Conservation (phyloP, 2,797 vertebrate genomes). For the Oreonectes daqikongensis region DNA sequence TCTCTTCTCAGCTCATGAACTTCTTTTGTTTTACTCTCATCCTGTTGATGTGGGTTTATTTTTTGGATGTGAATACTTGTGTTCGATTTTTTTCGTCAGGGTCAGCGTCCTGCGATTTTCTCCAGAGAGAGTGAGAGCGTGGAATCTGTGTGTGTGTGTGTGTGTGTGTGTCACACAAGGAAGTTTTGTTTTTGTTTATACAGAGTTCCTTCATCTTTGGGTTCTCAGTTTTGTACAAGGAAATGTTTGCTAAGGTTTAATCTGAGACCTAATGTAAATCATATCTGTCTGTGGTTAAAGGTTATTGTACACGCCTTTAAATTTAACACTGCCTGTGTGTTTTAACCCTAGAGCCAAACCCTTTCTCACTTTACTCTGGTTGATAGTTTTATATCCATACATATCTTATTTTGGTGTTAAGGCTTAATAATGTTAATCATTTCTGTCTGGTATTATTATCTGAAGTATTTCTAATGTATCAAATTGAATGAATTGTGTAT, state of each 20-base stretch:
- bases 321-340: background rate
- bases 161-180: background rate
- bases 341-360: background rate
- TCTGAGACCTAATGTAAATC: too few species aligned
- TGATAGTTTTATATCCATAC: too few species aligned
- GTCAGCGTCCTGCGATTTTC: background rate
- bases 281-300: too few species aligned
- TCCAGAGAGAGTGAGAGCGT: constrained; percentile 11
- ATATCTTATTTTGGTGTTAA: too few species aligned
- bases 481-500: too few species aligned
- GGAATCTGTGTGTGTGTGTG: background rate
- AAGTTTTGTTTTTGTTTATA: background rate
- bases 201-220: background rate
- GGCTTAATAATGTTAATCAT: too few species aligned
- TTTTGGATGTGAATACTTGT: background rate
- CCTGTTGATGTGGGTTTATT: background rate
- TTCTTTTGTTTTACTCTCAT: too few species aligned
- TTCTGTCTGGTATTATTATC: too few species aligned
- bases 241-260: background rate
- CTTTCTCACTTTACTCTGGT: too few species aligned
- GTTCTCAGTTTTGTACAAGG: background rate
- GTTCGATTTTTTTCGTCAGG: background rate
- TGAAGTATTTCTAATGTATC: too few species aligned
- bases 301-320: background rate
- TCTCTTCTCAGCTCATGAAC: too few species aligned